These are phyloP conservation scores for Pleuronectes platessa DNA, from an alignment of 2,113 vertebrate genomes.

Conservation along the genomic window DNA sequence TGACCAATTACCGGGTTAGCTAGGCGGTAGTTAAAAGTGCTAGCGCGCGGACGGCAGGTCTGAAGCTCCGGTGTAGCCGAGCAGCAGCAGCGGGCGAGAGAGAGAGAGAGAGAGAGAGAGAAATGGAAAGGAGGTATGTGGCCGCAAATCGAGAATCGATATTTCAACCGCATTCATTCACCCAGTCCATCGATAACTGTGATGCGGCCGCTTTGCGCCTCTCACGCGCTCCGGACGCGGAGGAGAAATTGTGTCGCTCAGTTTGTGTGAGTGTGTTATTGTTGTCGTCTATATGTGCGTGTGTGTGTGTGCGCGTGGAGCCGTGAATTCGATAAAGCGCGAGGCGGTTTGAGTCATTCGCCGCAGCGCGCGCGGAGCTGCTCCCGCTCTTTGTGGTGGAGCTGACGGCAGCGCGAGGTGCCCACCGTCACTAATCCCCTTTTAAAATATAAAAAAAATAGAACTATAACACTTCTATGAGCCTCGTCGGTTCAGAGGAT, in stretches of 20 bases:
- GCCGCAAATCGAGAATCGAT: conserved; percentile 79
- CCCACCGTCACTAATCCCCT: not conserved
- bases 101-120: conserved; percentile 36
- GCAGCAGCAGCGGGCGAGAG: not conserved
- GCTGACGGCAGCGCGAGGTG: conserved; percentile 33
- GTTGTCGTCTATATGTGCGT: not conserved
- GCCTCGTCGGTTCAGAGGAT: no score
- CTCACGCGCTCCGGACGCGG: not conserved
- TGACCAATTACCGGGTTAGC: not conserved
- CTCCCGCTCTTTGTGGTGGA: conserved; percentile 65
- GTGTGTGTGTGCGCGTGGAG: conserved; percentile 19
- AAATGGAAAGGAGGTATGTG: conserved; percentile 62
- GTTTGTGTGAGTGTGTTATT: not conserved
- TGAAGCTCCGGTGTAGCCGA: not conserved
- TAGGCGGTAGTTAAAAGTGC: conserved; percentile 15
- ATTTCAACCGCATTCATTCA: conserved; percentile 80
- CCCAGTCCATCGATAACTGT: conserved; percentile 69
- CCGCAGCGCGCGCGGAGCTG: conserved; percentile 65
- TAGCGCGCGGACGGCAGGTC: conserved; percentile 44
- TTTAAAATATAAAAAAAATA: not conserved
- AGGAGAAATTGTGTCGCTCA: not conserved
- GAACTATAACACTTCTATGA: not conserved
- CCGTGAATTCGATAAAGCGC: conserved; percentile 71
- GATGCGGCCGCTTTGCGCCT: conserved; percentile 49
- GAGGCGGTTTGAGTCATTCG: conserved; percentile 74